These are phyloP conservation scores for Knipowitschia caucasica DNA, from an alignment of 2,797 vertebrate genomes.

Conservation along the genomic window DNA sequence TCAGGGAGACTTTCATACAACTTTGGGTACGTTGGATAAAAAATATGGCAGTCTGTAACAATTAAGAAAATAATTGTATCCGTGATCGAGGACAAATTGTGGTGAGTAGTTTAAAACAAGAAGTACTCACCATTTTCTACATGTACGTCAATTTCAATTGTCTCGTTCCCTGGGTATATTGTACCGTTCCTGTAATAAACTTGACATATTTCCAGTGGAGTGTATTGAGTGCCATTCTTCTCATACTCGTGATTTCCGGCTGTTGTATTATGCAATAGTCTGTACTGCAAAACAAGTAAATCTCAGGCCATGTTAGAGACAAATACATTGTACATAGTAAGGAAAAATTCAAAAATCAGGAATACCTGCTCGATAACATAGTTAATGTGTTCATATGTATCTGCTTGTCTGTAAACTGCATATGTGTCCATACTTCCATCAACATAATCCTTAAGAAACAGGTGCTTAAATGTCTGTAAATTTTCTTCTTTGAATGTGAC, in stretches of 20 bases:
- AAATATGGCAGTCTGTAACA: conserved; percentile 81
- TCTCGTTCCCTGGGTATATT: conserved; percentile 87
- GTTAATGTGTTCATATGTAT: conserved; percentile 86
- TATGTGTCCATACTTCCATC: conserved; percentile 78
- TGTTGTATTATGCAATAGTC: conserved; percentile 80
- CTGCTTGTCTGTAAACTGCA: conserved; percentile 85
- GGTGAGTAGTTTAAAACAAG: not conserved
- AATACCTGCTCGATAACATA: conserved; percentile 84
- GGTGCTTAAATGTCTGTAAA: conserved; percentile 87
- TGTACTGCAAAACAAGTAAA: conserved; percentile 81
- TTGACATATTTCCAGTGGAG: conserved; percentile 83
- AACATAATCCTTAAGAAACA: conserved; percentile 88
- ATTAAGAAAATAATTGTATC: conserved; percentile 1
- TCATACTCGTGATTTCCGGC: conserved; percentile 91
- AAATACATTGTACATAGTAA: not conserved
- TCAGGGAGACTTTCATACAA: conserved; percentile 50
- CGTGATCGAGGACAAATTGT: not conserved
- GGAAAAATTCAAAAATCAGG: not conserved
- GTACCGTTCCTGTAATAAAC: conserved; percentile 84
- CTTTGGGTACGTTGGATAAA: conserved; percentile 69
- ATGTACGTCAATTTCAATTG: conserved; percentile 87
- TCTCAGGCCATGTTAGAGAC: too few species aligned
- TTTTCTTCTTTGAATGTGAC: conserved; percentile 96
- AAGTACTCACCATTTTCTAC: conserved; percentile 80
- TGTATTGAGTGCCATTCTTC: conserved; percentile 64